Evolutionary conservation across 2,113 vertebrate genomes (phyloP), one percentile per base, ranked within the genome.

Genomic region (Eurypyga helias): DNA sequence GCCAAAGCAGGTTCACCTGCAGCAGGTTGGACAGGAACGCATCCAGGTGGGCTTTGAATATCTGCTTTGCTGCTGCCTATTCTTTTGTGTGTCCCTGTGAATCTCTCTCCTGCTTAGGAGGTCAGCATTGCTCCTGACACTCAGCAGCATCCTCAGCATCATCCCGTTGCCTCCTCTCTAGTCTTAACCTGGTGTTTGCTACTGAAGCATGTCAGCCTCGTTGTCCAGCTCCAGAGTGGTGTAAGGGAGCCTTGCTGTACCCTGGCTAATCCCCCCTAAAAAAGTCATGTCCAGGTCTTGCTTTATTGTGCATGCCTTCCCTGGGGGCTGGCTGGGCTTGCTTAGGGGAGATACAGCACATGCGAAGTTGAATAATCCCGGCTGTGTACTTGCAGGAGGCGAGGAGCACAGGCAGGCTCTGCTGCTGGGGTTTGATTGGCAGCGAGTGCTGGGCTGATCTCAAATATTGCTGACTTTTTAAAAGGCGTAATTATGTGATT

Each of bases 341-440:
- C 34, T 17, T 13, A 4, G 49, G 38, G 33, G 23, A 34, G 38
- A 9, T 13, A 28, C 11, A 20, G 31, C 21, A 0, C 1, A 1
- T 4, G 80, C 85, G 84, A 24, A 71, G 18, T 9, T 18, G 34
- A 54, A 54, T 46, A 48, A 79, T 54, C n/a, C 75, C 9, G 2
- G 66, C 78, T 58, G 43, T 6, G 6, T 64, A 12, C 43, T 49
- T 9, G 49, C 4, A 38, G 48, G 19, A 55, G 78, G 33, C 5
- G 8, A 93, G 92, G 67, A 96, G 90, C 67, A 17, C 52, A 11
- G 87, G 86, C 61, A 58, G 60, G 65, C 62, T 65, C 78, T n/a
- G 55, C 92, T 38, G 26, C 85, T 26, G 64, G 83, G 51, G 64
- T 87, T 96, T 96, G 97, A 97, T 93, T 95, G 98, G 97, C 96